Conservation (phyloP, 1,140 invertebrate genomes). For the Saccostrea glomerata region DNA sequence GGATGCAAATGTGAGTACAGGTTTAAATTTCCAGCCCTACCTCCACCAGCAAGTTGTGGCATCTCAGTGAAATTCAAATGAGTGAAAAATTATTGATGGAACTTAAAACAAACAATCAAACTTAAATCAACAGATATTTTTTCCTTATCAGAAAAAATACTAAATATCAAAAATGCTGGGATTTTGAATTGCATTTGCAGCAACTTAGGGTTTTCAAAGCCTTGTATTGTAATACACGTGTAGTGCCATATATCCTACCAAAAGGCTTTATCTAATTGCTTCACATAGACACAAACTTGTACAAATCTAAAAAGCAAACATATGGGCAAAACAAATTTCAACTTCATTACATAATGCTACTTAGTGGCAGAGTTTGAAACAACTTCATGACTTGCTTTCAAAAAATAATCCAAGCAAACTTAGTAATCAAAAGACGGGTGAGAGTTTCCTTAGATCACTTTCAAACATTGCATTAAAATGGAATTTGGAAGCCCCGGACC, state of each 20-base stretch:
- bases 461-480: constrained; percentile 34
- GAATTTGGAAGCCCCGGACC: neutral
- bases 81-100: no score
- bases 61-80: no score
- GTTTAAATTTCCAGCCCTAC: no score
- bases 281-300: constrained; percentile 17
- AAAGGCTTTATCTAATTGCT: constrained; percentile 17
- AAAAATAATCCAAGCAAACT: constrained; percentile 29
- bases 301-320: constrained; percentile 20
- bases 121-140: neutral
- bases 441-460: constrained; percentile 18
- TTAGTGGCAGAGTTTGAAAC: constrained; percentile 34
- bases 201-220: no score
- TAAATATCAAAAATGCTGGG: neutral
- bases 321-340: constrained; percentile 25
- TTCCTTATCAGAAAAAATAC: neutral
- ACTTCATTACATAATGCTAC: constrained; percentile 23
- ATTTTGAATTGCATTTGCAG: neutral
- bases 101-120: neutral
- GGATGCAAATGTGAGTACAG: no score
- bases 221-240: no score
- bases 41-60: no score
- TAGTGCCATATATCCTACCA: neutral
- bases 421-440: constrained; percentile 24
- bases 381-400: constrained; percentile 31